These are phyloP conservation scores for Schizopygopsis pylzovi DNA, from an alignment of 2,797 vertebrate species.

Conservation along the genomic window DNA sequence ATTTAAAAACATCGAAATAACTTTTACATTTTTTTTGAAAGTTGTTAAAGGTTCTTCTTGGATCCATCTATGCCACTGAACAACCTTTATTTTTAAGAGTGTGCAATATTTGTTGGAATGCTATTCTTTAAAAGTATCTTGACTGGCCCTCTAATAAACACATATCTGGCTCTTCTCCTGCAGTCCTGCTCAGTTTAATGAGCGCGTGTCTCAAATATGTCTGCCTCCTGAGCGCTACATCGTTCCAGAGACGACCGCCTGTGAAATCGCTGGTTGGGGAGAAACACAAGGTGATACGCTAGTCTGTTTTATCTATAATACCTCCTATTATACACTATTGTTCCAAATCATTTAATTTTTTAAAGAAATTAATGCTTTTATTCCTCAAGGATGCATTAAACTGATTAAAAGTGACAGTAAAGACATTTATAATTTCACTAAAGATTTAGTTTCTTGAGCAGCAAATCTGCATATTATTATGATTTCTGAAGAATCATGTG, in stretches of 20 bases:
- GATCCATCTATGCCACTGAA: neutral
- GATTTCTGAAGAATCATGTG: conserved; percentile 8
- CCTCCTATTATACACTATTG: neutral
- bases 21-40: neutral
- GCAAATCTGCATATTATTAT: neutral
- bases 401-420: neutral
- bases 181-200: conserved; percentile 86
- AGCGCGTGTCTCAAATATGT: conserved; percentile 91
- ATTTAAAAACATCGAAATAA: neutral
- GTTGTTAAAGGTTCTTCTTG: neutral
- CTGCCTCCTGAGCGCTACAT: conserved; percentile 90
- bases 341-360: neutral
- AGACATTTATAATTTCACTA: neutral
- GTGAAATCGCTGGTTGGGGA: conserved; percentile 95
- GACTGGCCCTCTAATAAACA: neutral
- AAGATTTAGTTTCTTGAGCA: neutral
- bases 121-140: neutral
- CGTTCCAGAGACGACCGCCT: conserved; percentile 83
- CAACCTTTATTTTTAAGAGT: neutral
- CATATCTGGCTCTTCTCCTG: conserved; percentile 20
- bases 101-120: neutral
- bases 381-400: neutral
- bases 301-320: neutral
- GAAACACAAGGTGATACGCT: conserved; percentile 86
- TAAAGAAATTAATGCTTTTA: neutral